A percentile compares a stretch with the other conserved stretches of the same genome.
phyloP scores from a whole-genome alignment of 2,113 vertebrate species.

The Dromas ardeola region DNA sequence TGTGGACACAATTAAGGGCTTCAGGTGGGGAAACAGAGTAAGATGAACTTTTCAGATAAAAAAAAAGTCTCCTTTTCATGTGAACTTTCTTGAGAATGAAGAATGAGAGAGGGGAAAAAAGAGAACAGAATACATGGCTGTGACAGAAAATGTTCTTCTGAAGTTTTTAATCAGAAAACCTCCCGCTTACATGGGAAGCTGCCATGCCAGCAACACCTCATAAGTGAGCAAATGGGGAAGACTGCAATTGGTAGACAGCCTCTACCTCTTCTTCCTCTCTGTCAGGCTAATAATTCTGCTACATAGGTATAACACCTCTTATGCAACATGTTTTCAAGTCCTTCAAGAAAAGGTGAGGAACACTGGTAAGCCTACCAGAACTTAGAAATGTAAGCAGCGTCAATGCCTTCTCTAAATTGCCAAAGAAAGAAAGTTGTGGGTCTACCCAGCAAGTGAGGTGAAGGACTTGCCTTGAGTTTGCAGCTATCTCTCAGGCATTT shows the following conservation, averaged over 20 bases:
- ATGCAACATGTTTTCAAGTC: neutral
- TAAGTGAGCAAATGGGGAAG: neutral
- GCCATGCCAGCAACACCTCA: neutral
- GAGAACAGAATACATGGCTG: neutral
- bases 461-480: neutral
- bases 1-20: neutral
- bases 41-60: neutral
- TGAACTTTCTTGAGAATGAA: neutral
- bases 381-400: neutral
- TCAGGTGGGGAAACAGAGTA: neutral
- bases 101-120: neutral
- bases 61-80: neutral
- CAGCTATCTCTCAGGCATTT: neutral
- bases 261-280: neutral
- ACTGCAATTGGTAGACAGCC: neutral
- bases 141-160: neutral
- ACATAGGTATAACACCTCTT: neutral
- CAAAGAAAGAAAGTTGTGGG: neutral
- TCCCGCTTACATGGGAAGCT: neutral
- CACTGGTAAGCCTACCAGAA: neutral
- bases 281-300: neutral
- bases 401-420: neutral
- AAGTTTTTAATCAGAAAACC: neutral
- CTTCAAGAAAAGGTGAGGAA: neutral
- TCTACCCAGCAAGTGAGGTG: neutral